Percentiles rank a stretch among this genome's conserved stretches.
phyloP scores from a whole-genome alignment of 64 coral and sea anemone species.

The Catalaphyllia jardinei region DNA sequence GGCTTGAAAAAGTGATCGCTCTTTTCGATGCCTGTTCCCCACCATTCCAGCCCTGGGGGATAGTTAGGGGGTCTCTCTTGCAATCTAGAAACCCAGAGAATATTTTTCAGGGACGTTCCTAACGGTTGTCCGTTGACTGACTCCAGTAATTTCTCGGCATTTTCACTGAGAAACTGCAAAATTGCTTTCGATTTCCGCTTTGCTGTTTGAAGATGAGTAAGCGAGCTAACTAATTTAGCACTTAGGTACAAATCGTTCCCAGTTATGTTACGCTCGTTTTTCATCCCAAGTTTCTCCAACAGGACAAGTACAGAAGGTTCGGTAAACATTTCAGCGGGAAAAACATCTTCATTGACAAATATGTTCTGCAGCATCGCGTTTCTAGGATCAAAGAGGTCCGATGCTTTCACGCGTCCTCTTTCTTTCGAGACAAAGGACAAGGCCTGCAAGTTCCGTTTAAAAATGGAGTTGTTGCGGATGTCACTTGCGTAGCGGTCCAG shows the following conservation, averaged over 20 bases:
- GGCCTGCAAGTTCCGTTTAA: slow-evolving; percentile 8
- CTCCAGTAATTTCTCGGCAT: background rate
- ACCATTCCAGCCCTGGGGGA: slow-evolving; percentile 30
- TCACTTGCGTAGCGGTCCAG: slow-evolving; percentile 33
- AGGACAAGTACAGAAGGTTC: slow-evolving; percentile 13
- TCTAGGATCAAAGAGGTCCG: slow-evolving; percentile 66
- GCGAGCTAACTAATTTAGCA: slow-evolving; percentile 20
- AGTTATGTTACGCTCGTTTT: slow-evolving; percentile 46
- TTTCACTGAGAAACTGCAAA: slow-evolving; percentile 12
- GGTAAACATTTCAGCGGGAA: slow-evolving; percentile 25
- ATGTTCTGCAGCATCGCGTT: slow-evolving; percentile 12
- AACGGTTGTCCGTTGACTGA: background rate
- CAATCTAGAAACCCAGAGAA: slow-evolving; percentile 48
- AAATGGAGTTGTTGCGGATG: background rate
- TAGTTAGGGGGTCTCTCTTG: slow-evolving; percentile 23
- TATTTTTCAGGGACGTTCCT: background rate
- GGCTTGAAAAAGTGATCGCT: slow-evolving; percentile 1
- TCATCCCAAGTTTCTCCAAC: slow-evolving; percentile 68
- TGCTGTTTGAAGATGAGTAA: background rate
- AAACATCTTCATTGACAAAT: slow-evolving; percentile 58
- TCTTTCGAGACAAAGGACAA: slow-evolving; percentile 29
- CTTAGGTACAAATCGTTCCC: slow-evolving; percentile 42
- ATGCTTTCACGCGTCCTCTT: slow-evolving; percentile 26
- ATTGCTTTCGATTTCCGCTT: slow-evolving; percentile 53
- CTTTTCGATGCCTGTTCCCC: background rate